Evolutionary conservation across 2,888 invertebrate species (phyloP).

Genomic region (Parelbella ahira): DNA sequence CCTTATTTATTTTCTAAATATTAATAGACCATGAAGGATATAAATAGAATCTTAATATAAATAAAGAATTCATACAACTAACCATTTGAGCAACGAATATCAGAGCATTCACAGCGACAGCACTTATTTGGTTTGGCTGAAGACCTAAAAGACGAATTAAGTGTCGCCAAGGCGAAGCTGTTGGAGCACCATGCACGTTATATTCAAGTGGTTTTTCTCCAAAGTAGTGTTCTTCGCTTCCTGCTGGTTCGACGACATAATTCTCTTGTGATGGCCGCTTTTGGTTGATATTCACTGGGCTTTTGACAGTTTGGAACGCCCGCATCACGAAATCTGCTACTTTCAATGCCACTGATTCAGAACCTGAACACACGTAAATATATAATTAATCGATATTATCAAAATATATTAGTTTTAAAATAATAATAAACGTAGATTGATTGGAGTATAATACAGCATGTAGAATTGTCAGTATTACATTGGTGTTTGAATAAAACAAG

Average conservation of each 20-base stretch:
- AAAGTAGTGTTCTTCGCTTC: slow-evolving; percentile 34
- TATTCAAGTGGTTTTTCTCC: slow-evolving; percentile 44
- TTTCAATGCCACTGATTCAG: slow-evolving; percentile 67
- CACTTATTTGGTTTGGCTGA: slow-evolving; percentile 87
- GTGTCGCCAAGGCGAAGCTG: slow-evolving; percentile 64
- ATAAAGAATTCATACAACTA: slow-evolving; percentile 44
- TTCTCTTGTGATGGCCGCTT: slow-evolving; percentile 36
- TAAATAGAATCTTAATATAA: too few species aligned
- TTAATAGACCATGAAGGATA: too few species aligned
- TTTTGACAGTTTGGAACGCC: slow-evolving; percentile 58
- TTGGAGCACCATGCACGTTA: slow-evolving; percentile 71
- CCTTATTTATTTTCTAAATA: too few species aligned
- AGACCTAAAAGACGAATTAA: slow-evolving; percentile 87
- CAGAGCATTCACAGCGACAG: slow-evolving; percentile 90
- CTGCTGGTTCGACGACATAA: slow-evolving; percentile 34
- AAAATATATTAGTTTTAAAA: too few species aligned
- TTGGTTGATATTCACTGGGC: slow-evolving; percentile 14
- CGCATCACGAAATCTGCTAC: slow-evolving; percentile 71
- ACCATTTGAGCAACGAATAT: slow-evolving; percentile 93
- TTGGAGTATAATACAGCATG: too few species aligned
- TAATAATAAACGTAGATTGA: too few species aligned
- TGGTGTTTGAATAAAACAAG: too few species aligned
- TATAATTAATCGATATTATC: too few species aligned
- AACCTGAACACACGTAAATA: too few species aligned
- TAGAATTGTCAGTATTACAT: too few species aligned